Evolutionary conservation across 2,888 invertebrate species (phyloP), one percentile per base, ranked within the genome.

Genomic region (Calliphora vomitoria): DNA sequence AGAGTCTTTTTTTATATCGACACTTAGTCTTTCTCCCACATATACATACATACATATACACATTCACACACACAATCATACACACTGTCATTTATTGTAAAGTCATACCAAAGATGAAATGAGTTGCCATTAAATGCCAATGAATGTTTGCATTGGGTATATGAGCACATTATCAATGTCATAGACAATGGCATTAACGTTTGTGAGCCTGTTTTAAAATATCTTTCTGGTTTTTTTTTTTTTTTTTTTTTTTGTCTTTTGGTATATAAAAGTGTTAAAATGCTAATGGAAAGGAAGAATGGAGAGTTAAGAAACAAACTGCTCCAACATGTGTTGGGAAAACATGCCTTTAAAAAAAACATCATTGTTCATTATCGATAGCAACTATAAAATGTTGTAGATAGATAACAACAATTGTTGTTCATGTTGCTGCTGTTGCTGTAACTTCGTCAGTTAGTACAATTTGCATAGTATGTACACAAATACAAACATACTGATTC

Each of bases 361-460:
- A 69, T 76, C 82, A 82, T 60, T 68, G 50, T 82, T 82, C 82
- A 82, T 82, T 82, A 76, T 76, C 76, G 75, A 69, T 69, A 69
- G 64, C 82, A 82, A 44, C 18, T 47, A 35, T 25, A 74, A 60
- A 60, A 74, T 75, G 38, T 68, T 68, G 82, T 58, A 44, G 64
- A 80, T 69, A 75, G 69, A 62, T 69, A 75, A 82, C 69, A 80
- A 62, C 66, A 41, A 53, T 13, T 66, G 60, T 55, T 82, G 68
- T 68, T 82, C 53, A 38, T 72, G 66, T 15, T 74, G 44, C 62
- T 60, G 31, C 0, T 11, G 13, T 13, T 44, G 44, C 15, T 60
- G 8, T 35, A 8, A 20, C 55, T 3, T 20, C 20, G 20, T 20
- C 18, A 55, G 20, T 55, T 55, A 18, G 20, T 55, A 20, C 8